Percentiles rank a stretch among this genome's conserved stretches.
Conservation (phyloP, 2,888 invertebrate genomes). For the Allophyes oxyacanthae region DNA sequence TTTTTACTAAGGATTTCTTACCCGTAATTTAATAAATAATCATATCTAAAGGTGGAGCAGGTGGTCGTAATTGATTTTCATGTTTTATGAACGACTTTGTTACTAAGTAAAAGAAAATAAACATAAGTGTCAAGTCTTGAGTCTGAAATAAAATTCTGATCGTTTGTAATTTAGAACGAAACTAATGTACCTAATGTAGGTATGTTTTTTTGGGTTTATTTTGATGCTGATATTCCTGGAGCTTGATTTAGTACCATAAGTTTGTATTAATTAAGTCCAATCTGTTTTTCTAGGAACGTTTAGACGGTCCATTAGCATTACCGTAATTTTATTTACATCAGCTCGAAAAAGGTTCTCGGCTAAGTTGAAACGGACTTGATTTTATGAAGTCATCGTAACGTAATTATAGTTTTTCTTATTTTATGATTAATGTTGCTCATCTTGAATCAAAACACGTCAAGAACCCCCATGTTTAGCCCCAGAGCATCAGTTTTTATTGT, state of each 20-base stretch:
- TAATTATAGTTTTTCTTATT: slow-evolving; percentile 50
- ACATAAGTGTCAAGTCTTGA: too few relatives aligned
- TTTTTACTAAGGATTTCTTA: slow-evolving; percentile 48
- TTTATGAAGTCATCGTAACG: slow-evolving; percentile 46
- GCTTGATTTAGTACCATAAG: slow-evolving; percentile 1
- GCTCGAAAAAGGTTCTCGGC: slow-evolving; percentile 15
- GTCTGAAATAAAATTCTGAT: too few relatives aligned
- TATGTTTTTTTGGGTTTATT: too few relatives aligned
- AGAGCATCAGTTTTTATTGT: slow-evolving; percentile 70
- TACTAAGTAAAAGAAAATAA: neutral
- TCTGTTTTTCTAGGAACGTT: slow-evolving; percentile 9
- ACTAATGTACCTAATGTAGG: too few relatives aligned
- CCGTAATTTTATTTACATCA: slow-evolving; percentile 15
- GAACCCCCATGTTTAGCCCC: slow-evolving; percentile 61
- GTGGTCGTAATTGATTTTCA: slow-evolving; percentile 41
- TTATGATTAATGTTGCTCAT: slow-evolving; percentile 52
- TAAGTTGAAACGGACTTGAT: slow-evolving; percentile 27
- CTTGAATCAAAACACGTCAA: slow-evolving; percentile 46
- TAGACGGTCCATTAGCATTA: slow-evolving; percentile 10
- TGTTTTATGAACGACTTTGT: slow-evolving; percentile 12
- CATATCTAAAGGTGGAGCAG: slow-evolving; percentile 38
- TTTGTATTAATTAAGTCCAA: neutral
- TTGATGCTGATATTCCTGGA: neutral
- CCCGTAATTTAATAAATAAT: slow-evolving; percentile 58
- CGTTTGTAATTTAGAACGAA: too few relatives aligned